Percentiles rank a stretch among this genome's conserved stretches.
Conservation (phyloP, 1,140 invertebrate genomes). For the Gonatopus flavifemur region DNA sequence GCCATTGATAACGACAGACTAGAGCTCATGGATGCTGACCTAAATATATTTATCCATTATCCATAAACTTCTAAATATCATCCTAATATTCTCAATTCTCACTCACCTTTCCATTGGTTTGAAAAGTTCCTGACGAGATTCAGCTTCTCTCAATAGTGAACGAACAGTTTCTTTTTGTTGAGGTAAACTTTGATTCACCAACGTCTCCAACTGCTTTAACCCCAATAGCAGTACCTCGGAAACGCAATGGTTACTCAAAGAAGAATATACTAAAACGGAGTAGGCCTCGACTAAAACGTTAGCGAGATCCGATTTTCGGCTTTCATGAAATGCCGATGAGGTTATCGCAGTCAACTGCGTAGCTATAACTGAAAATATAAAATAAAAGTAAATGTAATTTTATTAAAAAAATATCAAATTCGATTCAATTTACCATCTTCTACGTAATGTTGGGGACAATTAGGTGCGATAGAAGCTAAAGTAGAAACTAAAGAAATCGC, state of each 20-base stretch:
- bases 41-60: conserved; percentile 14
- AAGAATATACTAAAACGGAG: conserved; percentile 67
- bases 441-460: conserved; percentile 59
- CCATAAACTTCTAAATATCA: not conserved
- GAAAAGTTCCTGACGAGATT: conserved; percentile 48
- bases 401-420: not conserved
- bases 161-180: conserved; percentile 57
- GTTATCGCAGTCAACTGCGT: conserved; percentile 65
- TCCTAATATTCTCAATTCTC: not conserved
- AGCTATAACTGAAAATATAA: conserved; percentile 63
- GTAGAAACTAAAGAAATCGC: conserved; percentile 58
- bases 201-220: conserved; percentile 57
- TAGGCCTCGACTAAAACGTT: conserved; percentile 68
- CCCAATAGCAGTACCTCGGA: conserved; percentile 56
- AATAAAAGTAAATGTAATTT: conserved; percentile 6
- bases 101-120: conserved; percentile 54
- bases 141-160: conserved; percentile 60
- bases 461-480: conserved; percentile 57
- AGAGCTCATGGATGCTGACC: conserved; percentile 44
- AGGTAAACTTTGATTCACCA: conserved; percentile 56
- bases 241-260: conserved; percentile 58
- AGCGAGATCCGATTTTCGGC: conserved; percentile 62
- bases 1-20: conserved; percentile 50
- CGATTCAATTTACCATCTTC: conserved; percentile 57
- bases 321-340: conserved; percentile 61